Percentiles rank a stretch among this genome's conserved stretches.
Evolutionary conservation across 2,113 vertebrate genomes (phyloP).

Genomic region (Bungarus multicinctus): DNA sequence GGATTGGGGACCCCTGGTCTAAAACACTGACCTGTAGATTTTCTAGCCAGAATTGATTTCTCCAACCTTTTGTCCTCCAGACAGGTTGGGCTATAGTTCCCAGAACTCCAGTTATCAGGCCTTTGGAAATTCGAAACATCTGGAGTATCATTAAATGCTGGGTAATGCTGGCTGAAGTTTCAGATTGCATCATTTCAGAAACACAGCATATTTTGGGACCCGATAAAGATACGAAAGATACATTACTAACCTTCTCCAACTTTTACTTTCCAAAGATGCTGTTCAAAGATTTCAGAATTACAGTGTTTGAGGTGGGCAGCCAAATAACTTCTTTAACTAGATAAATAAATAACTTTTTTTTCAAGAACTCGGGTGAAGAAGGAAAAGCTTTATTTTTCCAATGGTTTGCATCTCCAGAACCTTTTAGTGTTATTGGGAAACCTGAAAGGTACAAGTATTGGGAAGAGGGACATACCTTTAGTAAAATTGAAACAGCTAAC

Average conservation of each 20-base stretch:
- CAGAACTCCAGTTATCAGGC: not conserved
- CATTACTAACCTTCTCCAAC: not conserved
- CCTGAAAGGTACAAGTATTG: not conserved
- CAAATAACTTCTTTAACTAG: not conserved
- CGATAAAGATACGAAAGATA: conserved; percentile 1
- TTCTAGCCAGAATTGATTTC: not conserved
- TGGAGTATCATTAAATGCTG: not conserved
- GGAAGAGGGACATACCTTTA: not conserved
- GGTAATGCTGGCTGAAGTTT: not conserved
- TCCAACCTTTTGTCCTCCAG: not conserved
- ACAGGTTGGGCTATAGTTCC: not conserved
- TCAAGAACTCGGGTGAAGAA: not conserved
- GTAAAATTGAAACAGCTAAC: not conserved
- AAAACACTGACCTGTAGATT: not conserved
- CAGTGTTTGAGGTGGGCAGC: not conserved
- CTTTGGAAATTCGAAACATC: not conserved
- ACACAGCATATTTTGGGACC: not conserved
- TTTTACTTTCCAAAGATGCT: not conserved
- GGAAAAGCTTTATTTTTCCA: not conserved
- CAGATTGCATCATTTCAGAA: conserved; percentile 27
- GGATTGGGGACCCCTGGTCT: not conserved
- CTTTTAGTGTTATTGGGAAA: not conserved
- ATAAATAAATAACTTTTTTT: not conserved
- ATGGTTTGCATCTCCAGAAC: not conserved
- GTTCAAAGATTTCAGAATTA: not conserved